phyloP scores from a whole-genome alignment of 2,113 vertebrate species.

The Noturus placidus region DNA sequence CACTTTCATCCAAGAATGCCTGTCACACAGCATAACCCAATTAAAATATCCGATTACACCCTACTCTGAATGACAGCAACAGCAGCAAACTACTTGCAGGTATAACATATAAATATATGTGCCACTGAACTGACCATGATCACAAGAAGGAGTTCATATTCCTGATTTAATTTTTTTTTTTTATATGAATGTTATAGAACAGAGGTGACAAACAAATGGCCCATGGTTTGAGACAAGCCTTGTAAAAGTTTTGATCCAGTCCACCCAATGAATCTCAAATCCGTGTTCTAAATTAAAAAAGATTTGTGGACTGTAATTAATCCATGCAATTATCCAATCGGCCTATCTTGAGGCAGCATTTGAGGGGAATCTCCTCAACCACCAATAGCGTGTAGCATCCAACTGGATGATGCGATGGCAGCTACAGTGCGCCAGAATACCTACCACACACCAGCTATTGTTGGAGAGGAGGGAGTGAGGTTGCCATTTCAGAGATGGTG shows the following conservation, averaged over 20 bases:
- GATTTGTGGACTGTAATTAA: neutral
- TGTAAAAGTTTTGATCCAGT: neutral
- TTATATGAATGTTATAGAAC: neutral
- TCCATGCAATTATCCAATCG: neutral
- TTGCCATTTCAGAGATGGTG: too few relatives aligned
- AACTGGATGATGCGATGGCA: too few relatives aligned
- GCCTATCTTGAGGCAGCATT: neutral
- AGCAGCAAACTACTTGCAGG: neutral
- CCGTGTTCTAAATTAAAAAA: neutral
- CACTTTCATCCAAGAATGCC: conserved; percentile 37
- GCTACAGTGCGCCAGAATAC: too few relatives aligned
- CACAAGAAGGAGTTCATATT: neutral
- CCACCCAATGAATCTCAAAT: neutral
- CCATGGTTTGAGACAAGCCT: neutral
- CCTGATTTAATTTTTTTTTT: neutral
- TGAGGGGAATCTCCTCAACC: neutral
- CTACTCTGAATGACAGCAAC: conserved; percentile 22
- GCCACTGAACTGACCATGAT: neutral
- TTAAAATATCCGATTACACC: conserved; percentile 55
- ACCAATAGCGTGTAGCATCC: too few relatives aligned
- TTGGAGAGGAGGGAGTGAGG: too few relatives aligned
- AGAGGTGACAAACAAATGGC: neutral
- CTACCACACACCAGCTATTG: too few relatives aligned
- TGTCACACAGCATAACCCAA: conserved; percentile 51
- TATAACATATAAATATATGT: neutral